A percentile compares a stretch with the other conserved stretches of the same genome.
phyloP scores from a whole-genome alignment of 2,888 invertebrate species.

The Pristionchus japonicus region DNA sequence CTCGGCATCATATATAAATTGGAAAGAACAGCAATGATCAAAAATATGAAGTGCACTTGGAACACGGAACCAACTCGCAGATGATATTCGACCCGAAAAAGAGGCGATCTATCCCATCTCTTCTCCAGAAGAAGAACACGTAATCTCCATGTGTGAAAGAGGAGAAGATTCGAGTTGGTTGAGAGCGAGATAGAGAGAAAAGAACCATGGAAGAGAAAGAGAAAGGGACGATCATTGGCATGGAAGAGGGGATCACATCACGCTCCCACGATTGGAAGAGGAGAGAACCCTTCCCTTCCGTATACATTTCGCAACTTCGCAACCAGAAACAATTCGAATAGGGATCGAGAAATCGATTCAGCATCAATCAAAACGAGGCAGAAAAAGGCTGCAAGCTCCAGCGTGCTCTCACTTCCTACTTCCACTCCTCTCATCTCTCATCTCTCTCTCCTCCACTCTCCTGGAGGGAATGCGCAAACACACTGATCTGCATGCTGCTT shows the following conservation, averaged over 20 bases:
- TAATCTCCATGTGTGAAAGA: constrained; percentile 37
- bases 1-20: not conserved
- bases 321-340: not conserved
- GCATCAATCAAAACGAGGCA: not conserved
- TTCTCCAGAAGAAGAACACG: constrained; percentile 15
- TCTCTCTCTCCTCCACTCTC: constrained; percentile 6
- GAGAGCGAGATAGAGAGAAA: not conserved
- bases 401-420: not conserved
- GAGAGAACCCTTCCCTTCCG: constrained; percentile 13
- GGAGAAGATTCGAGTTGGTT: constrained; percentile 20
- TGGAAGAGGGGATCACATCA: constrained; percentile 12
- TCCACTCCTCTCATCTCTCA: not conserved
- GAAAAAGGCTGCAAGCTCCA: not conserved
- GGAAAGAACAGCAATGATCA: not conserved
- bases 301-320: not conserved
- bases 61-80: not conserved
- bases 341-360: not conserved
- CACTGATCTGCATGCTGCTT: constrained; percentile 32
- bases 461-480: constrained; percentile 34
- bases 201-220: not conserved
- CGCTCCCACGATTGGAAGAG: not conserved
- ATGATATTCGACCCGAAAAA: constrained; percentile 32
- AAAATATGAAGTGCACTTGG: not conserved
- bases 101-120: not conserved
- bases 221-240: constrained; percentile 5